phyloP scores from a whole-genome alignment of 53 echinoderm and acorn worm species.

The Echinometra lucunter region DNA sequence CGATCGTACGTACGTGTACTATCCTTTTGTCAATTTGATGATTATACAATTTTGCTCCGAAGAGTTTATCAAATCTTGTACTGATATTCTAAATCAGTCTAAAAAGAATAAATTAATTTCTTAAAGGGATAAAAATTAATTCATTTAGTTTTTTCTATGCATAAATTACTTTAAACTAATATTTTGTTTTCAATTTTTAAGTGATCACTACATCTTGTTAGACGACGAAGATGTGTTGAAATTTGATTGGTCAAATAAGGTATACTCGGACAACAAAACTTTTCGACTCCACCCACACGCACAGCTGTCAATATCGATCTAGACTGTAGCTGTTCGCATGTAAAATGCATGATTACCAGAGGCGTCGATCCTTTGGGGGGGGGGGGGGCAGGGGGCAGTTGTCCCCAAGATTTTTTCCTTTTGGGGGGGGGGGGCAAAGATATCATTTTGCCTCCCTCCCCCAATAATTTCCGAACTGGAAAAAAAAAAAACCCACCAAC shows the following conservation, averaged over 20 bases:
- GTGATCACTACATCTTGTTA: not conserved
- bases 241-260: slow-evolving; percentile 39
- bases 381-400: too few species aligned
- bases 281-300: slow-evolving; percentile 44
- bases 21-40: slow-evolving; percentile 9
- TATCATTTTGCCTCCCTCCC: too few species aligned
- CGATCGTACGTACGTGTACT: not conserved
- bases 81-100: not conserved
- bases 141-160: not conserved
- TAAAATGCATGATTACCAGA: too few species aligned
- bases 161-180: not conserved
- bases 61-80: not conserved
- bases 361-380: too few species aligned
- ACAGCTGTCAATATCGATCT: too few species aligned
- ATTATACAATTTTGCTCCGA: not conserved
- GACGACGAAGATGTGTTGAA: slow-evolving; percentile 20
- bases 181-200: not conserved
- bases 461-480: too few species aligned
- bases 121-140: not conserved
- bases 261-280: not conserved
- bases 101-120: not conserved
- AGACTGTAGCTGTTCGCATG: too few species aligned
- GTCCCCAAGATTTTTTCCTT: too few species aligned
- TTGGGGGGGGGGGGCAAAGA: too few species aligned
- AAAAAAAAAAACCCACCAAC: too few species aligned